Conservation (phyloP, 2,113 vertebrate genomes). For the Cricetomys ansorgei region DNA sequence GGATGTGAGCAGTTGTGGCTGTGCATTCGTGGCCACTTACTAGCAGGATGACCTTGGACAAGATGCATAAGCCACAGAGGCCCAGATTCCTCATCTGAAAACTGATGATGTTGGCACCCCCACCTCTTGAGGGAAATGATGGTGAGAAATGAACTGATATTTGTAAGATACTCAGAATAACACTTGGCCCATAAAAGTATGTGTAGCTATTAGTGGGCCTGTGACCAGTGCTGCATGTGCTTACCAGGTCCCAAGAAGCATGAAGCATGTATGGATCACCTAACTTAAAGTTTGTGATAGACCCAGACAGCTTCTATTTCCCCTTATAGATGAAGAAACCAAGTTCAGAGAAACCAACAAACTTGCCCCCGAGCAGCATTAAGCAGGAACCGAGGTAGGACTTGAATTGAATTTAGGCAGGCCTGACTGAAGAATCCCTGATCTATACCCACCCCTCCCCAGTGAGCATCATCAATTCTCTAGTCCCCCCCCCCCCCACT, state of each 20-base stretch:
- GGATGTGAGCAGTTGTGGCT: neutral
- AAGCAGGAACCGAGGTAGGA: neutral
- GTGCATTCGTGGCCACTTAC: neutral
- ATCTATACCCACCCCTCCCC: neutral
- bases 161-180: neutral
- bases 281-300: neutral
- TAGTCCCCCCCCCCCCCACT: no score
- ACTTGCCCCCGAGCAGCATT: neutral
- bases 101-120: neutral
- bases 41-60: neutral
- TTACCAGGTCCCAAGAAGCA: neutral
- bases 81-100: conserved; percentile 8
- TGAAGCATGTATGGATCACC: neutral
- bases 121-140: neutral
- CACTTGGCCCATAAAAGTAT: neutral
- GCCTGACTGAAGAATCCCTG: neutral
- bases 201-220: neutral
- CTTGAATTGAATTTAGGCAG: neutral
- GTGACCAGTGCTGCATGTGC: neutral
- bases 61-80: neutral
- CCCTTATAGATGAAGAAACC: neutral
- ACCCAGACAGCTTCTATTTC: neutral
- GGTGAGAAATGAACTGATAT: neutral
- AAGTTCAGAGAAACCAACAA: neutral
- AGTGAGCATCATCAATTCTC: neutral